Percentiles rank a stretch among this genome's conserved stretches.
Conservation (phyloP, 2,113 vertebrate genomes). For the Ctenodactylus gundi region DNA sequence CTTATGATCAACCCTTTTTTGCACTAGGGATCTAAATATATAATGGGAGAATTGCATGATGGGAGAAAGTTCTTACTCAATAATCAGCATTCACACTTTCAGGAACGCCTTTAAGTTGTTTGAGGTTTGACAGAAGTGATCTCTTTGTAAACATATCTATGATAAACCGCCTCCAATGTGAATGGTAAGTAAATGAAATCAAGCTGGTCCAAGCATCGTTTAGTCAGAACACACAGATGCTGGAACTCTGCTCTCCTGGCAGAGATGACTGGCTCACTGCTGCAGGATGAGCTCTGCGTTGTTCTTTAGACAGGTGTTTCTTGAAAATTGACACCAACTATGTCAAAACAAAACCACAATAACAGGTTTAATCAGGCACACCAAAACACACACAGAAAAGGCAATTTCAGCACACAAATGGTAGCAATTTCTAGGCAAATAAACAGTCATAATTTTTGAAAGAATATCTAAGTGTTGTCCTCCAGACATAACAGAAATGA, state of each 20-base stretch:
- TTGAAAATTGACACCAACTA: conserved; percentile 54
- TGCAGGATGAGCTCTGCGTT: neutral
- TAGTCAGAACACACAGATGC: conserved; percentile 49
- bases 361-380: conserved; percentile 66
- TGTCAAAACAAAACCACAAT: conserved; percentile 73
- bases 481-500: conserved; percentile 73
- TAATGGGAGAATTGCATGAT: neutral
- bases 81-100: conserved; percentile 13
- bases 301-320: conserved; percentile 68
- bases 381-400: conserved; percentile 39
- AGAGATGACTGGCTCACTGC: conserved; percentile 17
- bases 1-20: neutral
- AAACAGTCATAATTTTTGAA: conserved; percentile 61
- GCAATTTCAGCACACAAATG: conserved; percentile 1
- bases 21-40: neutral
- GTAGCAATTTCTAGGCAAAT: conserved; percentile 40
- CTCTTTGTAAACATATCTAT: neutral
- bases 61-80: neutral
- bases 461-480: conserved; percentile 73
- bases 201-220: conserved; percentile 20
- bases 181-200: conserved; percentile 48
- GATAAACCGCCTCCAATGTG: neutral
- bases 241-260: conserved; percentile 43
- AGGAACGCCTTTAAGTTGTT: neutral
- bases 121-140: neutral